Percentiles rank a stretch among this genome's conserved stretches.
Evolutionary conservation across 2,113 vertebrate species (phyloP).

Genomic region (Cephalopholis sonnerati): DNA sequence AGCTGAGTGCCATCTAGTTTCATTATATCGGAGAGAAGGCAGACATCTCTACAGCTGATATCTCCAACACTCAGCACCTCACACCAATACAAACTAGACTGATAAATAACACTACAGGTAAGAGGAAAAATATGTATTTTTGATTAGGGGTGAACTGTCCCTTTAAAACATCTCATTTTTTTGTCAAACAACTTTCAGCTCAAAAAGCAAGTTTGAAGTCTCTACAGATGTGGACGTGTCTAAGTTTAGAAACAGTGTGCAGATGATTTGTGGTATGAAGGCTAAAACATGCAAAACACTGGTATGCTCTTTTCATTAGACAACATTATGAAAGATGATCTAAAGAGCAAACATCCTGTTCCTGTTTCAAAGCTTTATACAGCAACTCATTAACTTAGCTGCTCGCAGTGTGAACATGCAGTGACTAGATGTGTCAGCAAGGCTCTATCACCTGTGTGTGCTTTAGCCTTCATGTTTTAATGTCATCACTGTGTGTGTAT

Average conservation of each 20-base stretch:
- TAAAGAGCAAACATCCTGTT: no score
- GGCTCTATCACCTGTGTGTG: no score
- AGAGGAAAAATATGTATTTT: no score
- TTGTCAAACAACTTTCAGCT: background rate
- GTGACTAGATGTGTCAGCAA: background rate
- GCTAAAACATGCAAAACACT: background rate
- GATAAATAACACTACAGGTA: no score
- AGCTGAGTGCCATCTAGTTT: no score
- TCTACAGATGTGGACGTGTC: background rate
- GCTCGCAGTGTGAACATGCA: constrained; percentile 1
- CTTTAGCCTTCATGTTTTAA: background rate
- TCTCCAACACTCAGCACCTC: no score
- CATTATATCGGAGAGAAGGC: no score
- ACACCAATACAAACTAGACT: no score
- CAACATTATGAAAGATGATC: background rate
- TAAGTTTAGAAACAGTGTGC: background rate
- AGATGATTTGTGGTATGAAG: background rate
- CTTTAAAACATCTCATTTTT: background rate
- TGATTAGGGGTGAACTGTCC: no score
- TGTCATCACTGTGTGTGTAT: background rate
- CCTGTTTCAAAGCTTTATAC: background rate
- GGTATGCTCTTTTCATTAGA: background rate
- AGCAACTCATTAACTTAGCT: background rate
- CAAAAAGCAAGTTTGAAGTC: background rate
- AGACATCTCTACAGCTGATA: no score